Base-by-base conservation (phyloP, 2,888 invertebrate species). In the Leuctra nigra region DNA sequence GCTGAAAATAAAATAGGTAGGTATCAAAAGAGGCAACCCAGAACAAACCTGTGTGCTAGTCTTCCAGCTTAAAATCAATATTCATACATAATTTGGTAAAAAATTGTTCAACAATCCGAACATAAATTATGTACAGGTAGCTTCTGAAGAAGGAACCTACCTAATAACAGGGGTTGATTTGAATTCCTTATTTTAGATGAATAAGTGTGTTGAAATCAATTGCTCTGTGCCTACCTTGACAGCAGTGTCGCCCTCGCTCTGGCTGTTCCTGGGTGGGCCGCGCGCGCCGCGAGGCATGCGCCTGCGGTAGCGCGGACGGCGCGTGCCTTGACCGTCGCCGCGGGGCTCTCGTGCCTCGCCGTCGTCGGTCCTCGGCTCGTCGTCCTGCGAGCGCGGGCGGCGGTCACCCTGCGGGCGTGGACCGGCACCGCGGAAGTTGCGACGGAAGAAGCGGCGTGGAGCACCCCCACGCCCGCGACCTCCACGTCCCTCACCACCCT, bases 301-400 rank as follows among this genome's bases (percentile, higher is more conserved):
- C 64, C 73, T 72, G 64, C 73, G 71, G 65, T 73, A 74, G 53
- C 75, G 73, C 58, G 71, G 70, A 60, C 75, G 71, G 59, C 70
- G 73, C 53, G 22, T 50, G 6, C 50, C 50, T 22, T 50, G 50
- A 18, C 50, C 50, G 20, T 50, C 50, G 2, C 50, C 50, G 20
- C 50, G 50, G 1, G 33, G 50, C 48, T n/a, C 25, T 14, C 16
- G n/a, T 4, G 33, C 20, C 18, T 33, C 48, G 63, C 73, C 72
- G 62, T 71, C 73, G 64, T 70, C 61, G 56, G 62, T 60, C 56
- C 63, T 62, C 48, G 18, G 33, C 35, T 54, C 61, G 55, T 36
- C 53, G 48, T 77, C 81, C 63, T 82, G 77, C 64, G 83, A 82
- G 63, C 84, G 82, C 77, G 82, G 84, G 70, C 87, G 86, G 64